Base-by-base conservation (phyloP, 2,797 vertebrate genomes). In the Sus cebifrons region DNA sequence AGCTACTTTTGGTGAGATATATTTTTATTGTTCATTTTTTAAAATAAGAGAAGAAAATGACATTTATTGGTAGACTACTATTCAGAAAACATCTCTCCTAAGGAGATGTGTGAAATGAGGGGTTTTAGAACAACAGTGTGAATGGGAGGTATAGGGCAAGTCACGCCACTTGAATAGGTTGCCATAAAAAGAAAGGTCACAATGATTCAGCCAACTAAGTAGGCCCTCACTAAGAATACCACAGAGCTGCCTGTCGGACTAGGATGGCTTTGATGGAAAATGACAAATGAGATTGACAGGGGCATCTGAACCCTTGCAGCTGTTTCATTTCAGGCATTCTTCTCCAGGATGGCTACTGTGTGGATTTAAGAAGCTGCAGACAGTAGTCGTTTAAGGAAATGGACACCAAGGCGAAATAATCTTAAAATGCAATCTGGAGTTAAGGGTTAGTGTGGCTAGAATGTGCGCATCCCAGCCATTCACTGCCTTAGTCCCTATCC, bases 101-200 rank as follows among this genome's bases (percentile, higher is more conserved):
- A 83, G 68, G 70, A 83, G 85, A 64, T 44, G 23, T 77, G 56
- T 82, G 65, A 81, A 90, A n/a, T 90, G 65, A 70, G 29, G 25
- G 62, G 21, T 25, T 78, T 79, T 52, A 56, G 25, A 88, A 95
- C 23, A 86, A 25, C 17, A 56, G 64, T 94, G 82, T 91, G 82
- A 90, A 93, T 81, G 86, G 62, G 29, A 89, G 58, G 40, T 82
- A 49, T 7, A 44, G 85, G 89, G 65, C 70, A 36, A 92, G 79
- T 75, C 60, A 86, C 86, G 49, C 82, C 5, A 2, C 89, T 89
- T 52, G 93, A 95, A 79, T 77, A 70, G 73, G 83, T 85, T 95
- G 86, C 98, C 94, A 95, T 95, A 97, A 97, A 98, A 97, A 97
- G 95, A 97, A 97, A 98, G 97, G 96, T 98, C 97, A 74, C 56